Conservation (phyloP, 2,888 invertebrate species). For the Monochamus alternatus region DNA sequence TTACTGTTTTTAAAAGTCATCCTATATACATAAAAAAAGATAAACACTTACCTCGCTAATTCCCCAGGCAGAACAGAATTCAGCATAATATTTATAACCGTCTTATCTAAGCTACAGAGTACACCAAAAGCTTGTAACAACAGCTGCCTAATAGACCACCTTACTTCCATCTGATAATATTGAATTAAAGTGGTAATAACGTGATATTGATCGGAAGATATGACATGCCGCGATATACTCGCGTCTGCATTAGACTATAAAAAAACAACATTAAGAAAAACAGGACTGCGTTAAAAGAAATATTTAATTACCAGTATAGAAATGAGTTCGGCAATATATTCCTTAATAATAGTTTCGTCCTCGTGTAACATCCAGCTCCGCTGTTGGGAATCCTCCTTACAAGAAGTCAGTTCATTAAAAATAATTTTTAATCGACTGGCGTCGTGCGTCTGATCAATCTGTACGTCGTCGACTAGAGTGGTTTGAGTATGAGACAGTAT, state of each 20-base stretch:
- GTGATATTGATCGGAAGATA: constrained; percentile 88
- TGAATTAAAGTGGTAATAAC: constrained; percentile 89
- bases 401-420: constrained; percentile 87
- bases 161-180: constrained; percentile 96
- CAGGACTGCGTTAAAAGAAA: not conserved
- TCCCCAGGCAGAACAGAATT: constrained; percentile 93
- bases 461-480: constrained; percentile 76
- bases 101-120: constrained; percentile 88
- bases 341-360: constrained; percentile 91
- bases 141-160: constrained; percentile 88
- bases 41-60: constrained; percentile 79
- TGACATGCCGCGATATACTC: constrained; percentile 87
- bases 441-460: constrained; percentile 88
- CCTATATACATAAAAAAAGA: not conserved
- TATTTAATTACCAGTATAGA: constrained; percentile 81
- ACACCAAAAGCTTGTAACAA: constrained; percentile 90
- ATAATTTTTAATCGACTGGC: constrained; percentile 87
- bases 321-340: constrained; percentile 86
- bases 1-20: too few species aligned
- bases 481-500: constrained; percentile 75
- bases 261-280: constrained; percentile 75
- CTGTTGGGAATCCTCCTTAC: constrained; percentile 96
- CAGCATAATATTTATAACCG: constrained; percentile 86
- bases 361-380: constrained; percentile 96
- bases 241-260: constrained; percentile 92